phyloP scores from a whole-genome alignment of 2,888 invertebrate genomes.

The Lasioglossum morio region DNA sequence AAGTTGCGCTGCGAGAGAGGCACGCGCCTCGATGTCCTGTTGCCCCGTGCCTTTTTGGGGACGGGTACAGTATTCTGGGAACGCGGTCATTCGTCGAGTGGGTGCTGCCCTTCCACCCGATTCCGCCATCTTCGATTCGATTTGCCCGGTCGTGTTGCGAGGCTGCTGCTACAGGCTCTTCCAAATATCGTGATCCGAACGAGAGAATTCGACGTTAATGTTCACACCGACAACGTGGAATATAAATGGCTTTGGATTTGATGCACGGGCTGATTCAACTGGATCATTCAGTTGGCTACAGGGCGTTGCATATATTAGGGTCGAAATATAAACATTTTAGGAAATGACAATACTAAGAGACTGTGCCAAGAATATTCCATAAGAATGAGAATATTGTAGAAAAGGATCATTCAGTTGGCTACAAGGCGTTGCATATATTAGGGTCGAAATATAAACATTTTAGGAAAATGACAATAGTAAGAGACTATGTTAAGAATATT shows the following conservation, averaged over 20 bases:
- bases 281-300: not conserved
- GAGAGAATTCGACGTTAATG: not conserved
- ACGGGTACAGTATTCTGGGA: constrained; percentile 20
- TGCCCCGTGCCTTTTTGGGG: constrained; percentile 17
- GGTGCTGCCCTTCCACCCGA: constrained; percentile 10
- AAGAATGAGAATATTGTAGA: no score
- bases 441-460: not conserved
- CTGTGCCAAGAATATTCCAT: not conserved
- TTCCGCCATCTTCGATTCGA: not conserved
- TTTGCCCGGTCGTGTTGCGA: not conserved
- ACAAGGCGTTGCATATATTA: not conserved
- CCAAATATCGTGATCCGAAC: not conserved
- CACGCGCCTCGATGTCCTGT: constrained; percentile 8
- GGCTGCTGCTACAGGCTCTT: not conserved
- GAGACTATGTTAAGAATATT: not conserved
- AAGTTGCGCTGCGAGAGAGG: constrained; percentile 39
- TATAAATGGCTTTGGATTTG: not conserved
- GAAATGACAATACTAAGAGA: not conserved
- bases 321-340: not conserved
- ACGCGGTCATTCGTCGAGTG: constrained; percentile 15
- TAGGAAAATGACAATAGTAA: no score
- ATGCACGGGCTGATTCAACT: not conserved
- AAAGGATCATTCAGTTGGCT: not conserved
- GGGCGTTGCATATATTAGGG: not conserved
- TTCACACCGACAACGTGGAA: not conserved